Percentiles rank a stretch among this genome's conserved stretches.
phyloP scores from a whole-genome alignment of 30 jellyfish, hydroid and myxozoan genomes.

The Mastigias papua region DNA sequence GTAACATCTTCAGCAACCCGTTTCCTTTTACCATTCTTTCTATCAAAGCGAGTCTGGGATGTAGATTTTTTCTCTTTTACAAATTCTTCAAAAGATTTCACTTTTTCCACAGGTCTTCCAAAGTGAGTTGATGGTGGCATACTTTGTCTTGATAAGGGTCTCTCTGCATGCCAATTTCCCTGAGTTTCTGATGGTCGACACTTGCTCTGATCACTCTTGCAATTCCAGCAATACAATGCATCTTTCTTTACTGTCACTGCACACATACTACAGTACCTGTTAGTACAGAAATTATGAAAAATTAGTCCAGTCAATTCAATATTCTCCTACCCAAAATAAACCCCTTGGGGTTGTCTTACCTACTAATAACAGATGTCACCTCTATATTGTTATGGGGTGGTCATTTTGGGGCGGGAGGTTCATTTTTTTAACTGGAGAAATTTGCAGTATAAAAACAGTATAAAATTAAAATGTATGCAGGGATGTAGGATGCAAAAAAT shows the following conservation, averaged over 20 bases:
- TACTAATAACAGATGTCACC: no score
- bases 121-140: neutral
- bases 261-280: conserved; percentile 18
- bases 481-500: no score
- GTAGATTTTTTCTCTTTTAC: conserved; percentile 3
- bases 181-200: conserved; percentile 17
- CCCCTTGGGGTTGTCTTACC: no score
- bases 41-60: neutral
- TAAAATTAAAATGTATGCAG: no score
- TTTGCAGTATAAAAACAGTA: no score
- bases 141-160: neutral
- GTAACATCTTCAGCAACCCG: conserved; percentile 20
- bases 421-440: no score
- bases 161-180: conserved; percentile 37
- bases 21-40: neutral
- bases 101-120: conserved; percentile 13
- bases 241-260: conserved; percentile 21
- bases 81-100: neutral
- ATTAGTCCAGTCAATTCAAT: neutral
- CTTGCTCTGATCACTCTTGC: conserved; percentile 50
- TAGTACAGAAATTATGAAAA: neutral
- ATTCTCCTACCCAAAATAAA: neutral
- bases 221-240: conserved; percentile 37
- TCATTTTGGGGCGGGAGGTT: no score
- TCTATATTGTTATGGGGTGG: no score